These are phyloP conservation scores for Auanema sp. DNA, from an alignment of 2,888 invertebrate species.

Conservation along the genomic window DNA sequence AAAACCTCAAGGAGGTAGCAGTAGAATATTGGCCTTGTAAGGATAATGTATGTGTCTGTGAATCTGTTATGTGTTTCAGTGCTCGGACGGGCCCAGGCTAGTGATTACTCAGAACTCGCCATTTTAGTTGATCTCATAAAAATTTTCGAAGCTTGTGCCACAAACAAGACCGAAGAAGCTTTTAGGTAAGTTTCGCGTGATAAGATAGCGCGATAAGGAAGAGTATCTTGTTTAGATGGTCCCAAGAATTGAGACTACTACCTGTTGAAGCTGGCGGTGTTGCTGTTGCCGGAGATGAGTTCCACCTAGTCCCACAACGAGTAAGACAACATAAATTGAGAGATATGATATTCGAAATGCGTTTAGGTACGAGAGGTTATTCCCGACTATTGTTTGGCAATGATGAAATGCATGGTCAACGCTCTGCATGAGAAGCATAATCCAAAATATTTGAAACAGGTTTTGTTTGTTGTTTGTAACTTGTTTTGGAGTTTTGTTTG, in stretches of 20 bases:
- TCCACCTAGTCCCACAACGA: conserved; percentile 52
- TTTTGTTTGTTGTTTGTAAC: neutral
- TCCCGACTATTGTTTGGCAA: conserved; percentile 51
- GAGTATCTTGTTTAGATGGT: conserved; percentile 22
- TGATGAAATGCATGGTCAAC: conserved; percentile 54
- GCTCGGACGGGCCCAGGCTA: conserved; percentile 24
- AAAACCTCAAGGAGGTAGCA: conserved; percentile 15
- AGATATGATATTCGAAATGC: neutral
- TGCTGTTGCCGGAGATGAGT: conserved; percentile 41
- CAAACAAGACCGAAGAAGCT: conserved; percentile 30
- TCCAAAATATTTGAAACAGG: conserved; percentile 14
- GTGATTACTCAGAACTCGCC: conserved; percentile 40
- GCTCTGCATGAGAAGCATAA: conserved; percentile 12
- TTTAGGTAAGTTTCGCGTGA: conserved; percentile 16
- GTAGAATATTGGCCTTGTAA: too few species aligned
- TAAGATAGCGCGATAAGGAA: neutral
- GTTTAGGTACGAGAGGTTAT: conserved; percentile 43
- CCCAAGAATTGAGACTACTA: conserved; percentile 30
- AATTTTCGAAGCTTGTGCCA: conserved; percentile 44
- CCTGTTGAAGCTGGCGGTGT: conserved; percentile 36
- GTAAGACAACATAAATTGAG: conserved; percentile 27
- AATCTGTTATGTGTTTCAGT: conserved; percentile 14
- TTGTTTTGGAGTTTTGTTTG: conserved; percentile 1
- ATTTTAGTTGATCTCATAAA: conserved; percentile 42
- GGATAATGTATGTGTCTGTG: neutral